Evolutionary conservation across 30 jellyfish, hydroid and myxozoan species (phyloP).

Genomic region (Aurelia coerulea): DNA sequence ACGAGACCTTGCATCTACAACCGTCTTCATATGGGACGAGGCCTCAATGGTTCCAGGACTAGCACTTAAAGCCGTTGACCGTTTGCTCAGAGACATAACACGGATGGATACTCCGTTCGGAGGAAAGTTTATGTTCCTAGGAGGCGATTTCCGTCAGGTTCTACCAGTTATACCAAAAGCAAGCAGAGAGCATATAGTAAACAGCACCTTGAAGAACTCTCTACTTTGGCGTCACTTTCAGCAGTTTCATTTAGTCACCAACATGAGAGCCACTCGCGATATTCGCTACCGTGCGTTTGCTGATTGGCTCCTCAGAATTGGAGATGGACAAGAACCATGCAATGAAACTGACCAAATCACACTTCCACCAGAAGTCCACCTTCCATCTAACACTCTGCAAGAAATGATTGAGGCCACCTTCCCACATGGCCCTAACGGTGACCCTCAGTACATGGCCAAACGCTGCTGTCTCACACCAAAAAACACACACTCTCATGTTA

Average conservation of each 20-base stretch:
- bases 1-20: not conserved
- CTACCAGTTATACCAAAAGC: slow-evolving; percentile 58
- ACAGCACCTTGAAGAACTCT: slow-evolving; percentile 31
- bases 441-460: slow-evolving; percentile 39
- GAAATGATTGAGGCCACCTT: not conserved
- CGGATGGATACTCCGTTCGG: slow-evolving; percentile 30
- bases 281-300: slow-evolving; percentile 28
- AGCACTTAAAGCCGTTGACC: slow-evolving; percentile 35
- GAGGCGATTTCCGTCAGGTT: slow-evolving; percentile 61
- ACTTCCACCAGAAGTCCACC: too few relatives aligned
- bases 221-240: slow-evolving; percentile 55
- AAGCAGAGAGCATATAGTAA: slow-evolving; percentile 51
- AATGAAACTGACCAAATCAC: slow-evolving; percentile 25
- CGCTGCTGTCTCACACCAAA: slow-evolving; percentile 56
- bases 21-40: slow-evolving; percentile 36
- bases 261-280: slow-evolving; percentile 58
- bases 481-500: slow-evolving; percentile 16
- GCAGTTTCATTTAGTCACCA: slow-evolving; percentile 14
- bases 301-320: slow-evolving; percentile 49
- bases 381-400: too few relatives aligned
- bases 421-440: slow-evolving; percentile 27
- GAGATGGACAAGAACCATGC: slow-evolving; percentile 32
- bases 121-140: slow-evolving; percentile 39
- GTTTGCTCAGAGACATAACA: slow-evolving; percentile 45
- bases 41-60: slow-evolving; percentile 50